These are phyloP conservation scores for Trichogramma dendrolimi DNA, from an alignment of 2,888 invertebrate species.

Conservation along the genomic window DNA sequence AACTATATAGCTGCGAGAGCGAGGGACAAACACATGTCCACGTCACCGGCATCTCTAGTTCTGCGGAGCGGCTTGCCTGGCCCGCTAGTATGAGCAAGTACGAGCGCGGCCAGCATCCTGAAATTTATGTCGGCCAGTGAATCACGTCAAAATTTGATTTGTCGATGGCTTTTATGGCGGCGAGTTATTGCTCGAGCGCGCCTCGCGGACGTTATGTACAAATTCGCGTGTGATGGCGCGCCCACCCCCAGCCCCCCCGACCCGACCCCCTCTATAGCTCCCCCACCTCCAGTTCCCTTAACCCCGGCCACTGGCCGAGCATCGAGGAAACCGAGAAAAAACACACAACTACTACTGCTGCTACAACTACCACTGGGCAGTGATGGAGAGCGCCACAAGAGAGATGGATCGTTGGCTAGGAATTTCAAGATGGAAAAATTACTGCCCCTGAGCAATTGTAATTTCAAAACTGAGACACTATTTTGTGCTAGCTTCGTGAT, in stretches of 20 bases:
- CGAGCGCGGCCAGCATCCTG: slow-evolving; percentile 40
- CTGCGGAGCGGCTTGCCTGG: too few relatives aligned
- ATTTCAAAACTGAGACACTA: neutral
- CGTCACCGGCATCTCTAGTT: slow-evolving; percentile 48
- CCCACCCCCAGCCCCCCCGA: slow-evolving; percentile 19
- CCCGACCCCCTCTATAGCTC: too few relatives aligned
- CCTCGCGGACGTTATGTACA: slow-evolving; percentile 45
- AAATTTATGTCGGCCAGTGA: slow-evolving; percentile 52
- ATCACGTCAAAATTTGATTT: slow-evolving; percentile 53
- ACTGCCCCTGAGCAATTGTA: too few relatives aligned
- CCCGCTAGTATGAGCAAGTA: slow-evolving; percentile 5
- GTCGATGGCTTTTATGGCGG: slow-evolving; percentile 53
- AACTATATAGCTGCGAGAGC: slow-evolving; percentile 21
- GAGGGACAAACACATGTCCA: slow-evolving; percentile 49
- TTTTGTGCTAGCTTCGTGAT: neutral
- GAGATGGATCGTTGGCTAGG: slow-evolving; percentile 16
- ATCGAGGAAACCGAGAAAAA: too few relatives aligned
- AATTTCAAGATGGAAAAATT: neutral
- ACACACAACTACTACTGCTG: too few relatives aligned
- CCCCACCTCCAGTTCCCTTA: too few relatives aligned
- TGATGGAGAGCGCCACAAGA: neutral
- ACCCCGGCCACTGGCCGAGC: too few relatives aligned
- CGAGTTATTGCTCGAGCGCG: slow-evolving; percentile 46
- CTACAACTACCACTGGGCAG: too few relatives aligned
- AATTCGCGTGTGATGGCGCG: slow-evolving; percentile 42